A percentile compares a stretch with the other conserved stretches of the same genome.
These are phyloP conservation scores for Carassius gibelio DNA, from an alignment of 2,113 vertebrate species.

Conservation along the genomic window DNA sequence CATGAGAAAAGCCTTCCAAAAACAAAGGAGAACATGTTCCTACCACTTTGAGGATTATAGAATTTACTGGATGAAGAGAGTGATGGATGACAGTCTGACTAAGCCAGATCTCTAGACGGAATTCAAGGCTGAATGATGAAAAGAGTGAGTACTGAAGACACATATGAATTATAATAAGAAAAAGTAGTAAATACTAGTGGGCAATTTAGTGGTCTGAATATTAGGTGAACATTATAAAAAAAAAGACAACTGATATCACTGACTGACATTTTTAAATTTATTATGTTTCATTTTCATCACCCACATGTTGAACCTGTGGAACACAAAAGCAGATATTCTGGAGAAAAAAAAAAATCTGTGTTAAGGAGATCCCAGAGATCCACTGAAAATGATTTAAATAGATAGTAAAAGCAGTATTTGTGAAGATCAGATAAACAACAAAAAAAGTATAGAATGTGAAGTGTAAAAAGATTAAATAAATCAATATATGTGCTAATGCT, in stretches of 20 bases:
- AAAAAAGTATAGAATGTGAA: background rate
- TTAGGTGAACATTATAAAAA: background rate
- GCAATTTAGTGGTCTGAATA: no score
- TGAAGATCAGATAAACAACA: background rate
- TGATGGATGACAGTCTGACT: background rate
- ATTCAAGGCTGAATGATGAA: slow-evolving; percentile 12
- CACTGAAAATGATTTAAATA: background rate
- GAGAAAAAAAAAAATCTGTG: background rate
- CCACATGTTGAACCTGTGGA: background rate
- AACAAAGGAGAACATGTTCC: background rate
- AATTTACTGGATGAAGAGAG: background rate
- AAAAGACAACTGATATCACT: background rate
- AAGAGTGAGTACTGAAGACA: slow-evolving; percentile 29
- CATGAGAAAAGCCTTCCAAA: background rate
- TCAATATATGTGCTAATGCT: background rate
- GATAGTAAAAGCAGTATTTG: background rate
- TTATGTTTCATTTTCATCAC: background rate
- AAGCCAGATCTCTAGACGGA: slow-evolving; percentile 1
- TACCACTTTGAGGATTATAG: slow-evolving; percentile 7
- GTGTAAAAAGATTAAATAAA: background rate
- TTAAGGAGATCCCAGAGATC: background rate
- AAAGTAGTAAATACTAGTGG: background rate
- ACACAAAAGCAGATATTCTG: background rate
- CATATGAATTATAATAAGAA: background rate
- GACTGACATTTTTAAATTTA: background rate